Evolutionary conservation across 2,888 invertebrate genomes (phyloP).

Genomic region (Plagodis dolabraria): DNA sequence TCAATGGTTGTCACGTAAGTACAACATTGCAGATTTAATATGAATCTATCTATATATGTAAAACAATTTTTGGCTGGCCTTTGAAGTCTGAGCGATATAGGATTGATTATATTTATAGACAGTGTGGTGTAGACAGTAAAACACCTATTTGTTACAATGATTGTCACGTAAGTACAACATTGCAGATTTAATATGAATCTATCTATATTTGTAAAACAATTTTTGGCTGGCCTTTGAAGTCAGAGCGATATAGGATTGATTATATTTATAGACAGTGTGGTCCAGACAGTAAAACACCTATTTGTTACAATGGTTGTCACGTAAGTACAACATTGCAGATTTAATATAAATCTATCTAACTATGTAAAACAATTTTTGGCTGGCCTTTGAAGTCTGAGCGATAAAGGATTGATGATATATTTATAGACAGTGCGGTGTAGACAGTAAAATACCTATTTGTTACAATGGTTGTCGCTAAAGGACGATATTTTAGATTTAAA

Average conservation of each 20-base stretch:
- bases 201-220: background rate
- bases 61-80: background rate
- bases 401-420: too few relatives aligned
- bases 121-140: too few relatives aligned
- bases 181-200: constrained; percentile 16
- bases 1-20: constrained; percentile 20
- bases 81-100: background rate
- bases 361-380: background rate
- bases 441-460: too few relatives aligned
- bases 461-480: too few relatives aligned
- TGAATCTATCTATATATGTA: background rate
- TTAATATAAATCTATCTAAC: constrained; percentile 1
- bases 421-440: too few relatives aligned
- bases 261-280: too few relatives aligned
- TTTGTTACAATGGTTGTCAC: constrained; percentile 19
- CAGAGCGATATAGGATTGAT: too few relatives aligned
- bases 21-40: constrained; percentile 21
- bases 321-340: constrained; percentile 19
- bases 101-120: too few relatives aligned
- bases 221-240: background rate
- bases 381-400: background rate
- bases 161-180: constrained; percentile 18
- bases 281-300: too few relatives aligned
- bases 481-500: too few relatives aligned
- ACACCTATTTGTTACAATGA: constrained; percentile 6